Evolutionary conservation across 1,140 invertebrate species (phyloP).

Genomic region (Drosophila sp.): DNA sequence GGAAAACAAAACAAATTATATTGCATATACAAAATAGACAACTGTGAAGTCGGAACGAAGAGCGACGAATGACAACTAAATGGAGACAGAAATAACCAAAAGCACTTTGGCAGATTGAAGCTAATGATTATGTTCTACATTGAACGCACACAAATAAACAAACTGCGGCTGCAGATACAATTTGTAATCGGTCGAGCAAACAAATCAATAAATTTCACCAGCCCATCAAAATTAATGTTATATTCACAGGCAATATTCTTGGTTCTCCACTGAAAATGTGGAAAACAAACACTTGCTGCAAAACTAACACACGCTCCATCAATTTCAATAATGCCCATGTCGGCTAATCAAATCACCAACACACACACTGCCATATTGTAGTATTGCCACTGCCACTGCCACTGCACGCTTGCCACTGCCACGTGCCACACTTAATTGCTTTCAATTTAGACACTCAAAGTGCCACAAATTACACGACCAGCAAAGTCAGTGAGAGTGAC

Average conservation of each 20-base stretch:
- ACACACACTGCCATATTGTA: conserved; percentile 30
- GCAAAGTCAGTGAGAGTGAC: conserved; percentile 3
- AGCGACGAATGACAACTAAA: conserved; percentile 25
- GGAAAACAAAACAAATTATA: conserved; percentile 45
- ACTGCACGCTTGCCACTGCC: conserved; percentile 50
- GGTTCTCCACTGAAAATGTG: conserved; percentile 2
- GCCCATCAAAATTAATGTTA: conserved; percentile 50
- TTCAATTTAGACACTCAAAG: conserved; percentile 73
- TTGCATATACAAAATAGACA: conserved; percentile 1
- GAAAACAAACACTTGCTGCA: conserved; percentile 1
- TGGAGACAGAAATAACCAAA: conserved; percentile 1
- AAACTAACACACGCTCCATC: conserved; percentile 57
- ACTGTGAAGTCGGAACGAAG: conserved; percentile 26
- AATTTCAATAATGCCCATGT: conserved; percentile 66
- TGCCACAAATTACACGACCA: conserved; percentile 68
- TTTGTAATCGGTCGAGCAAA: conserved; percentile 49
- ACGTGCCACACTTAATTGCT: conserved; percentile 70
- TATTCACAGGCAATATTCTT: conserved; percentile 47
- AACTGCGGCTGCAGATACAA: conserved; percentile 15
- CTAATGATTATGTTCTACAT: conserved; percentile 20
- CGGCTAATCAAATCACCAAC: conserved; percentile 64
- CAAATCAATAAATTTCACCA: conserved; percentile 51
- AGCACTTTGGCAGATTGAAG: neutral
- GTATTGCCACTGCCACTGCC: conserved; percentile 13
- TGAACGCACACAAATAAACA: conserved; percentile 22